phyloP scores from a whole-genome alignment of 2,113 vertebrate genomes.

The Ciconia maguari region DNA sequence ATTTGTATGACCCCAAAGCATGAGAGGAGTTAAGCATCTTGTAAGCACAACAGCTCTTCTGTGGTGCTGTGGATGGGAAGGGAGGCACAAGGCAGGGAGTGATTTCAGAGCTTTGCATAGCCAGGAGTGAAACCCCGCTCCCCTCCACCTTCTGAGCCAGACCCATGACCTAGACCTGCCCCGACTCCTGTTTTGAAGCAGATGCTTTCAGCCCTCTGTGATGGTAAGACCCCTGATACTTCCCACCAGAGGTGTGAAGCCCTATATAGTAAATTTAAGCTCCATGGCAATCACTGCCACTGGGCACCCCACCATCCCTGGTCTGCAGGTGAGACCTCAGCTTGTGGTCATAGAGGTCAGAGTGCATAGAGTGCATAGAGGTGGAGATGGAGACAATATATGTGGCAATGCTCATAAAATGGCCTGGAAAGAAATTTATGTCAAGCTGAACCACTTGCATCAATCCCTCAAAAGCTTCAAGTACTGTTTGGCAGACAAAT shows the following conservation, averaged over 20 bases:
- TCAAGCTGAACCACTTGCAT: not conserved
- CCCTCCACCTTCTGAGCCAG: not conserved
- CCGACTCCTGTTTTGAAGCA: not conserved
- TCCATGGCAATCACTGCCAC: not conserved
- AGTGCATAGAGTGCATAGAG: not conserved
- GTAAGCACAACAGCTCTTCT: not conserved
- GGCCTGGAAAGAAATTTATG: constrained; percentile 48
- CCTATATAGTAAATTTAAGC: not conserved
- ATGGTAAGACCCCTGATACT: not conserved
- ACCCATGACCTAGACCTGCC: not conserved
- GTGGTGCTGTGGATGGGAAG: not conserved
- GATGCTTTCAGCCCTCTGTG: not conserved
- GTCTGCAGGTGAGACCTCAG: not conserved
- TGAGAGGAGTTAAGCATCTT: not conserved
- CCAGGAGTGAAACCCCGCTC: not conserved
- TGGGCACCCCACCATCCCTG: not conserved
- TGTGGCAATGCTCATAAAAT: constrained; percentile 52
- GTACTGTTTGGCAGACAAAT: not conserved
- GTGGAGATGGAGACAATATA: constrained; percentile 16
- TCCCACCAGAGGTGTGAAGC: not conserved
- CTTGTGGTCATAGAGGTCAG: not conserved
- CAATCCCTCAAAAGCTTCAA: not conserved
- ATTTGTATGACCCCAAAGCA: not conserved
- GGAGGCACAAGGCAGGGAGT: not conserved
- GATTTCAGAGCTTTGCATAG: not conserved